A percentile compares a stretch with the other conserved stretches of the same genome.
Evolutionary conservation across 2,113 vertebrate genomes (phyloP).

Genomic region (Sprattus sprattus): DNA sequence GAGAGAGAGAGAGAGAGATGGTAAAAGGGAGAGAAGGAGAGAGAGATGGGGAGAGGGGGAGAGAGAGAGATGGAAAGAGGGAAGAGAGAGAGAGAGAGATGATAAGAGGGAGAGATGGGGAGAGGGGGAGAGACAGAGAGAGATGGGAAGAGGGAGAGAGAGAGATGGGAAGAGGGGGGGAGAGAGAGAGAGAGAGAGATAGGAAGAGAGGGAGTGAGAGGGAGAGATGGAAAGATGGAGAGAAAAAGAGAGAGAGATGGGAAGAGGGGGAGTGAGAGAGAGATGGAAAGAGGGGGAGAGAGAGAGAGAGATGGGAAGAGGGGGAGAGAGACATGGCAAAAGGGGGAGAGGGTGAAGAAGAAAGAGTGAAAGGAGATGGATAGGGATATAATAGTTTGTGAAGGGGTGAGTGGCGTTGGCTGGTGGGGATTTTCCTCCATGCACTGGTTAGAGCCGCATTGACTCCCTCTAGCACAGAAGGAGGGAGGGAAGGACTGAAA

Average conservation of each 20-base stretch:
- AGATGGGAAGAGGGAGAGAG: not conserved
- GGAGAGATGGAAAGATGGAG: not conserved
- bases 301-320: too few relatives aligned
- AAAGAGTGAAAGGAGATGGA: too few relatives aligned
- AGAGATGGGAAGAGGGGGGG: not conserved
- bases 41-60: not conserved
- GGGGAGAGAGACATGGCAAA: too few relatives aligned
- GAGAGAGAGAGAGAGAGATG: not conserved
- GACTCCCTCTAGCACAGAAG: not conserved
- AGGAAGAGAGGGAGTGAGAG: not conserved
- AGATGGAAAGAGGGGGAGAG: not conserved
- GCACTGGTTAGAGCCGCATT: too few relatives aligned
- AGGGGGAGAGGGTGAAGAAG: too few relatives aligned
- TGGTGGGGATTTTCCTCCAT: too few relatives aligned
- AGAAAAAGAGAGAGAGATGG: not conserved
- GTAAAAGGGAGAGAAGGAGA: not conserved
- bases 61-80: too few relatives aligned
- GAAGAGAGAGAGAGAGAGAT: not conserved
- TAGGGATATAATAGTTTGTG: too few relatives aligned
- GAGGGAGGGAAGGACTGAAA: not conserved
- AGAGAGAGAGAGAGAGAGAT: too few relatives aligned
- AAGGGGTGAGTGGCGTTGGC: too few relatives aligned
- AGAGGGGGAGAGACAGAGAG: not conserved
- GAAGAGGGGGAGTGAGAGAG: not conserved
- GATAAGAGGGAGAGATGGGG: not conserved